These are phyloP conservation scores for Festucalex cinctus DNA, from an alignment of 2,113 vertebrate species.

Conservation along the genomic window DNA sequence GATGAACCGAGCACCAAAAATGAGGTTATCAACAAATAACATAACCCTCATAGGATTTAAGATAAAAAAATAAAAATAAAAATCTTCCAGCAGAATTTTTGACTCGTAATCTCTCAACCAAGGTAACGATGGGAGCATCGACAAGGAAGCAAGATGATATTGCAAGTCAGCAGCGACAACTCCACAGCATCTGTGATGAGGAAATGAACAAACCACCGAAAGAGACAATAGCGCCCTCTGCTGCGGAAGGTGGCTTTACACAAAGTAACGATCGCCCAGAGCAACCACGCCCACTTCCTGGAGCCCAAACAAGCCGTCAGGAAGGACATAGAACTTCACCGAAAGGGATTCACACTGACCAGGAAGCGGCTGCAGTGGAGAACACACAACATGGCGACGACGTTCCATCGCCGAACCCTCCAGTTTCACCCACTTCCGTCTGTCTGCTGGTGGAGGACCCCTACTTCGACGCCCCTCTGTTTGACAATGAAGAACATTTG, in stretches of 20 bases:
- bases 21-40: conserved; percentile 47
- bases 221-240: not conserved
- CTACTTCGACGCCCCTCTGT: conserved; percentile 59
- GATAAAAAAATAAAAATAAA: not conserved
- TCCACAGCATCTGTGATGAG: conserved; percentile 20
- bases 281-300: not conserved
- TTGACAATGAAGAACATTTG: not conserved
- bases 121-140: conserved; percentile 33
- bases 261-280: conserved; percentile 16
- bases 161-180: conserved; percentile 18
- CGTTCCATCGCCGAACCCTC: not conserved
- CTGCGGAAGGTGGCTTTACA: conserved; percentile 10
- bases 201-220: conserved; percentile 1
- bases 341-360: not conserved
- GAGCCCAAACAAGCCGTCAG: not conserved
- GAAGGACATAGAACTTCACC: conserved; percentile 6
- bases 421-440: conserved; percentile 6
- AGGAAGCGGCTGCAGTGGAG: not conserved
- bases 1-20: conserved; percentile 12
- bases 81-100: not conserved
- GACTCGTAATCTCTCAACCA: not conserved
- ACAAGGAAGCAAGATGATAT: not conserved
- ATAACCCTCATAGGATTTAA: not conserved
- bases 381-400: not conserved
- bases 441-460: conserved; percentile 74